A percentile compares a stretch with the other conserved stretches of the same genome.
Conservation (phyloP, 2,113 vertebrate genomes). For the Microtus oregoni region DNA sequence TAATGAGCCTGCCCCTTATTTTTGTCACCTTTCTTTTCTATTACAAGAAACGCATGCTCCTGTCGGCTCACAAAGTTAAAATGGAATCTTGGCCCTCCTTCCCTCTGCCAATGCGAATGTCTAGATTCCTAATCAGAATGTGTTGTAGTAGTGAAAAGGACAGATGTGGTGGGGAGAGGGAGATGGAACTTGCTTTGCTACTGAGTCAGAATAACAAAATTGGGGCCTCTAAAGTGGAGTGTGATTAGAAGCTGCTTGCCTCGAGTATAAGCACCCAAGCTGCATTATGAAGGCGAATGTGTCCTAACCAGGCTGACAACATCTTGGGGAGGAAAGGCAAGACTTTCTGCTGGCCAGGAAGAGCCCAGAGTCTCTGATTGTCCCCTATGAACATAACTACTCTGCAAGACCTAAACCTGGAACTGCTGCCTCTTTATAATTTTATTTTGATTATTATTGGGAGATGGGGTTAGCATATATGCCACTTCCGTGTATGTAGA, state of each 20-base stretch:
- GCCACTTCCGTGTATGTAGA: not conserved
- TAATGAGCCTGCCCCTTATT: not conserved
- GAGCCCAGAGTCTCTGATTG: fast-evolving
- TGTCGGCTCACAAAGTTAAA: not conserved
- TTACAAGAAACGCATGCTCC: not conserved
- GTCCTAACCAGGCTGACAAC: no score
- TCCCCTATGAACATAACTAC: no score
- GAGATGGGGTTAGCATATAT: not conserved
- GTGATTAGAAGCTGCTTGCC: not conserved
- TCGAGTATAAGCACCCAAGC: not conserved
- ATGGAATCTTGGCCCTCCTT: not conserved
- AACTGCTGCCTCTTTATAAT: not conserved
- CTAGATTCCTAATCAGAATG: not conserved
- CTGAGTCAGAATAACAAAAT: not conserved
- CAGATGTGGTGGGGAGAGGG: not conserved
- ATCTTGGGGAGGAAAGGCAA: not conserved
- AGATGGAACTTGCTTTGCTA: not conserved
- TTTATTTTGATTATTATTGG: not conserved
- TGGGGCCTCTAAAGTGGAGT: not conserved
- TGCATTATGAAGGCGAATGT: not conserved
- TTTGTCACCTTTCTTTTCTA: not conserved
- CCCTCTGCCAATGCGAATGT: not conserved
- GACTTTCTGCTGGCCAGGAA: not conserved
- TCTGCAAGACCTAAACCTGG: fast-evolving
- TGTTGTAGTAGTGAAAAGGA: not conserved